Conservation (phyloP, 2,797 vertebrate genomes). For the Garrulus glandarius region DNA sequence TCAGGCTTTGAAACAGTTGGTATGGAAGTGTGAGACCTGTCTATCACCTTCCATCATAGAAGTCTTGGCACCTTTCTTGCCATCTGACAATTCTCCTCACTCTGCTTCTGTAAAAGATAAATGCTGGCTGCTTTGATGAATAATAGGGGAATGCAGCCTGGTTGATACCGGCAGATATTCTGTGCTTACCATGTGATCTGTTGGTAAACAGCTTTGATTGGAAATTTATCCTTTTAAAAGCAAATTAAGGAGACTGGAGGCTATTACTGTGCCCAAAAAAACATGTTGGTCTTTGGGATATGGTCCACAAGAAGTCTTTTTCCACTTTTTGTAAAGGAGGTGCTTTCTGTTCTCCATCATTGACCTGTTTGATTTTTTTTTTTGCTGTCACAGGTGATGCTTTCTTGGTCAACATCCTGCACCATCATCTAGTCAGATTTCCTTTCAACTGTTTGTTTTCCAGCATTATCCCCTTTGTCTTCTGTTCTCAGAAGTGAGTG, state of each 20-base stretch:
- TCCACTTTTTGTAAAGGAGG: not conserved
- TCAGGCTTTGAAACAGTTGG: conserved; percentile 43
- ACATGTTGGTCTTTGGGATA: not conserved
- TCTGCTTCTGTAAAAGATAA: not conserved
- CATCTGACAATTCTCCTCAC: conserved; percentile 16
- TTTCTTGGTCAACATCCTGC: not conserved
- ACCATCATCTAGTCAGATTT: not conserved
- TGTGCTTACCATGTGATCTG: not conserved
- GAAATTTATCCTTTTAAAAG: not conserved
- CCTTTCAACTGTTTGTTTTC: not conserved
- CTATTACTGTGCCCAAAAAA: not conserved
- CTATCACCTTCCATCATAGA: conserved; percentile 42
- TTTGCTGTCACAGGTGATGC: not conserved
- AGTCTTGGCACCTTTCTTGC: conserved; percentile 1
- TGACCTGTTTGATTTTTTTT: not conserved
- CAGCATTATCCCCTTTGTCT: not conserved
- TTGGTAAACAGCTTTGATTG: not conserved
- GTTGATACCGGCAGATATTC: not conserved
- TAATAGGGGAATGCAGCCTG: not conserved
- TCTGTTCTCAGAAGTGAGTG: not conserved
- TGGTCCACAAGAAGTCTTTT: not conserved
- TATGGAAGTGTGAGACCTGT: conserved; percentile 49
- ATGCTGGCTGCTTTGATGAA: not conserved
- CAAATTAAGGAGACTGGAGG: not conserved
- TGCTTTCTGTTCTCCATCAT: not conserved